A percentile compares a stretch with the other conserved stretches of the same genome.
phyloP scores from a whole-genome alignment of 2,797 vertebrate species.

The Alca torda region DNA sequence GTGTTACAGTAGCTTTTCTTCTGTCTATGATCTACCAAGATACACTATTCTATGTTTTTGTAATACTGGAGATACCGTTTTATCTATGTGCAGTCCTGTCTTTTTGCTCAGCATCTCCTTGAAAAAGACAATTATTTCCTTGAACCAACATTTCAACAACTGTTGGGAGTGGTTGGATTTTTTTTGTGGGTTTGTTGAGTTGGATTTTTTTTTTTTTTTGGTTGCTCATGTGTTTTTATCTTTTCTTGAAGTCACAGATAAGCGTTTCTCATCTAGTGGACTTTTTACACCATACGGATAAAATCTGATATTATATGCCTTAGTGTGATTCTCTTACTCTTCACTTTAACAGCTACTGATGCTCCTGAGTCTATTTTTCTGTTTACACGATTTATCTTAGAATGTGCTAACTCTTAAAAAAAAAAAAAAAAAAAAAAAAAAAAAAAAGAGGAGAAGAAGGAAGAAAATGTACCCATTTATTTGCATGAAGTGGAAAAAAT shows the following conservation, averaged over 20 bases:
- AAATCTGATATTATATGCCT: neutral
- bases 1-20: neutral
- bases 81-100: neutral
- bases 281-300: neutral
- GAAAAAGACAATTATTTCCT: constrained; percentile 23
- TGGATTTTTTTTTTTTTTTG: neutral
- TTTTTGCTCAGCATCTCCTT: neutral
- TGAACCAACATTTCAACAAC: neutral
- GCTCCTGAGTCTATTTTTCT: neutral
- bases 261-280: neutral
- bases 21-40: neutral
- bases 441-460: neutral
- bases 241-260: constrained; percentile 36
- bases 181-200: neutral
- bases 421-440: too few species aligned
- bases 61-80: neutral
- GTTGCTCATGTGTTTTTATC: neutral
- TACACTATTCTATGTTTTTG: neutral
- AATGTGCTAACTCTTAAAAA: neutral
- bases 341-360: neutral
- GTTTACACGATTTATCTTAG: neutral
- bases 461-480: neutral
- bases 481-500: neutral
- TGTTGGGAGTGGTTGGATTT: neutral
- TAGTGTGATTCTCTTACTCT: neutral